Conservation (phyloP, 1,140 invertebrate genomes). For the Lerema accius region DNA sequence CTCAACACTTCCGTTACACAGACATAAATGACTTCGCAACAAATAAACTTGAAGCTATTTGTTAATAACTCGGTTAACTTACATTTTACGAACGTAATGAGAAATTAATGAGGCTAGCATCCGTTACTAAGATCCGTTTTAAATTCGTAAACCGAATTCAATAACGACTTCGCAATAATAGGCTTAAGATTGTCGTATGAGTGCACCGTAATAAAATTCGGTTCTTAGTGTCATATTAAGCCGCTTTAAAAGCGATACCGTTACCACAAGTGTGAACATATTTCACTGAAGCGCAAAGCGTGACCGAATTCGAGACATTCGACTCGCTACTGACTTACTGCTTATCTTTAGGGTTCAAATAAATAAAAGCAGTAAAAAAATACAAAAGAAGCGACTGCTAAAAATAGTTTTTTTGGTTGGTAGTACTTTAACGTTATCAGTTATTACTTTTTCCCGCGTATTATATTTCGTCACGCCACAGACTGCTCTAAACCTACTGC, state of each 20-base stretch:
- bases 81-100: neutral
- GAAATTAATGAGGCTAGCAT: constrained; percentile 5
- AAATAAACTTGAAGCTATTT: neutral
- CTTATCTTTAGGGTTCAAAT: constrained; percentile 38
- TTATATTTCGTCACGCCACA: too few species aligned
- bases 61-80: too few species aligned
- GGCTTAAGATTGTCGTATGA: constrained; percentile 3
- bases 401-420: too few species aligned
- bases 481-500: too few species aligned
- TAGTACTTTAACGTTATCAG: too few species aligned
- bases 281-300: constrained; percentile 30
- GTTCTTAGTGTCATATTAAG: constrained; percentile 14
- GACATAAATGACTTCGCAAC: constrained; percentile 24
- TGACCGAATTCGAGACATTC: constrained; percentile 38
- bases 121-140: neutral
- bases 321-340: constrained; percentile 18
- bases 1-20: constrained; percentile 12
- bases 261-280: constrained; percentile 25
- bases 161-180: constrained; percentile 4
- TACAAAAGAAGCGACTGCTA: too few species aligned
- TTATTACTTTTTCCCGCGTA: too few species aligned
- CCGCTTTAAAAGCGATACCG: constrained; percentile 35
- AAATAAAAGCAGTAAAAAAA: too few species aligned
- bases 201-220: constrained; percentile 3
- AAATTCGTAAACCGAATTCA: constrained; percentile 1